Conservation (phyloP, 2,797 vertebrate species). For the Peromyscus eremicus region DNA sequence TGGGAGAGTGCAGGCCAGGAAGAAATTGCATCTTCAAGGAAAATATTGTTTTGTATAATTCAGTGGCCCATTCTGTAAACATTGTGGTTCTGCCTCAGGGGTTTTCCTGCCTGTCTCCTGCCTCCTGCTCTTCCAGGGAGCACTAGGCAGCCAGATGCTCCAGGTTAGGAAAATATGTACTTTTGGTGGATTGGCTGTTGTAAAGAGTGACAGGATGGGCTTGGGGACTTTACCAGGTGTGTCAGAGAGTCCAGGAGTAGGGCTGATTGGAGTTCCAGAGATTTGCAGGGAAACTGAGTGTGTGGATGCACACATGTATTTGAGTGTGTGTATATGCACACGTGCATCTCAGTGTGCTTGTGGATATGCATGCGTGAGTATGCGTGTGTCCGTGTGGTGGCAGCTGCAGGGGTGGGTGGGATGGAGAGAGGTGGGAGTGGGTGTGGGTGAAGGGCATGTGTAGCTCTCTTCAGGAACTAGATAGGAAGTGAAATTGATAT, state of each 20-base stretch:
- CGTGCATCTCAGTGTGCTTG: fast-evolving
- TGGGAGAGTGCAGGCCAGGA: constrained; percentile 76
- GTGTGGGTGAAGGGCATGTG: no score
- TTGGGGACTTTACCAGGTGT: not conserved
- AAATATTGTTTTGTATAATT: constrained; percentile 84
- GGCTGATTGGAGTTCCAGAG: fast-evolving
- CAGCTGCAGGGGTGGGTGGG: not conserved
- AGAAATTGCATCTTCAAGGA: constrained; percentile 83
- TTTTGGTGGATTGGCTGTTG: not conserved
- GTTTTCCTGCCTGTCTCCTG: not conserved
- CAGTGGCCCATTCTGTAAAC: constrained; percentile 84
- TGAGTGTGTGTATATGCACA: fast-evolving
- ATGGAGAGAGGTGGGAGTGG: no score
- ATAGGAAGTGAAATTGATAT: no score
- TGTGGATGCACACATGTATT: fast-evolving
- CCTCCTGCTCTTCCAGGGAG: fast-evolving
- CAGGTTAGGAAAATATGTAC: constrained; percentile 14
- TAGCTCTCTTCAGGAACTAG: not conserved
- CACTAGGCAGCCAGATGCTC: not conserved
- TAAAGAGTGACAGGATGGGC: not conserved
- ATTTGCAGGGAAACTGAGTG: not conserved
- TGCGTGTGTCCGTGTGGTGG: not conserved
- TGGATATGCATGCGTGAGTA: fast-evolving
- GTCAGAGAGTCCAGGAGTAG: no score
- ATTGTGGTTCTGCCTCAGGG: constrained; percentile 75